Conservation (phyloP, 2,113 vertebrate species). For the Bombycilla garrulus region DNA sequence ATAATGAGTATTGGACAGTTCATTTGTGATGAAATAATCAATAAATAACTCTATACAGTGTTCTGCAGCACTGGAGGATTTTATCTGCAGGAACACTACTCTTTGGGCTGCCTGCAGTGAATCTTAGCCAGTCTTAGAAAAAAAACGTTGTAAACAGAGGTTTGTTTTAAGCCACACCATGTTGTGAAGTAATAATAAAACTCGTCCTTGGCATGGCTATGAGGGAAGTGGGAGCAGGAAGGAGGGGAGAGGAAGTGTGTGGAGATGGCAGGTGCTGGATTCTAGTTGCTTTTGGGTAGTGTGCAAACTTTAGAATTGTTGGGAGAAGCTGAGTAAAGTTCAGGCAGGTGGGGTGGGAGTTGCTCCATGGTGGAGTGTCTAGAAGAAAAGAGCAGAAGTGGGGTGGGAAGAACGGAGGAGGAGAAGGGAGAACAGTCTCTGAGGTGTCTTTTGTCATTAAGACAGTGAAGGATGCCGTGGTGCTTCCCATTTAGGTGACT, state of each 20-base stretch:
- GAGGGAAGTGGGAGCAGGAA: background rate
- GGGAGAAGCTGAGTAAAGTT: background rate
- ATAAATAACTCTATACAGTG: background rate
- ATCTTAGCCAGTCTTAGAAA: background rate
- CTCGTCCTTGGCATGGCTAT: background rate
- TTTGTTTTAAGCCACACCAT: background rate
- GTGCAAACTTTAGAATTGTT: background rate
- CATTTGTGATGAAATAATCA: background rate
- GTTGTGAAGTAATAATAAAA: background rate
- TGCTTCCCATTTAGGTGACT: background rate
- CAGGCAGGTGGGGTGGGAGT: background rate
- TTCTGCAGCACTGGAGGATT: background rate
- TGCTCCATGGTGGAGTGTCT: background rate
- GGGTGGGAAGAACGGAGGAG: background rate
- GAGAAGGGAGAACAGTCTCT: background rate
- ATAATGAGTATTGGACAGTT: background rate
- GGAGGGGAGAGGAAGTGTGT: background rate
- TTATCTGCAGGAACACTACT: background rate
- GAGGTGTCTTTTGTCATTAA: background rate
- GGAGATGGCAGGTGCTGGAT: background rate
- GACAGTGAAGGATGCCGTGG: background rate
- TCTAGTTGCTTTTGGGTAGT: background rate
- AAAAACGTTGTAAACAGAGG: background rate
- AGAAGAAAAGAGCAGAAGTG: background rate
- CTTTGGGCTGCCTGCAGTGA: background rate